Evolutionary conservation across 2,888 invertebrate species (phyloP).

Genomic region (Calephelis perditalis): DNA sequence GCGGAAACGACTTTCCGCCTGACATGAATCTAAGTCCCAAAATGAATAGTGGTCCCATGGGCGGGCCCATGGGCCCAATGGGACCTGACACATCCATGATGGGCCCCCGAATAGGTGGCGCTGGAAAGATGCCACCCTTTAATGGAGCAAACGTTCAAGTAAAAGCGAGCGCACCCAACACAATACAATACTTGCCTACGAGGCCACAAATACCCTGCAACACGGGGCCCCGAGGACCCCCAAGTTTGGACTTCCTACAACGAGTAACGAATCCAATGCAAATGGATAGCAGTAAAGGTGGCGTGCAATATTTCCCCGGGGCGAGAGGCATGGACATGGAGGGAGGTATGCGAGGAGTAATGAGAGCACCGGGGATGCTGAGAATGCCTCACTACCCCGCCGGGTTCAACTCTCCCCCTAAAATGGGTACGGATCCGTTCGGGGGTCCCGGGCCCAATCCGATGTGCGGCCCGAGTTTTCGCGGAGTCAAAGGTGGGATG

Average conservation of each 20-base stretch:
- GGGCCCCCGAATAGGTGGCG: constrained; percentile 81
- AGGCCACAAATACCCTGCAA: constrained; percentile 90
- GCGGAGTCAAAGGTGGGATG: constrained; percentile 60
- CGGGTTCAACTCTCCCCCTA: constrained; percentile 69
- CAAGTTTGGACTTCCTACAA: constrained; percentile 93
- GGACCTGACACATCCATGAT: constrained; percentile 80
- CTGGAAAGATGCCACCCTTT: constrained; percentile 77
- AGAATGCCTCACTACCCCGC: constrained; percentile 70
- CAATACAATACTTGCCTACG: constrained; percentile 97
- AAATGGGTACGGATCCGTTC: constrained; percentile 59
- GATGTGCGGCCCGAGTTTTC: constrained; percentile 61
- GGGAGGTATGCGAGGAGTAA: constrained; percentile 67
- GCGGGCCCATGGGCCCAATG: constrained; percentile 73
- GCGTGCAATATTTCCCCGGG: constrained; percentile 85
- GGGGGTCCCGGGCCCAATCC: constrained; percentile 43
- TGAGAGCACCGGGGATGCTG: constrained; percentile 59
- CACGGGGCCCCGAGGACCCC: constrained; percentile 86
- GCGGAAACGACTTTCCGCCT: constrained; percentile 68
- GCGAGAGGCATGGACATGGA: constrained; percentile 77
- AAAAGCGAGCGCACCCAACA: constrained; percentile 97
- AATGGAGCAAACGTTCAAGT: constrained; percentile 90
- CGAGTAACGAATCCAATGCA: constrained; percentile 91
- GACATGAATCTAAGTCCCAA: constrained; percentile 82
- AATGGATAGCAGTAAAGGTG: constrained; percentile 79
- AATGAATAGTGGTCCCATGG: constrained; percentile 77